Evolutionary conservation across 2,888 invertebrate genomes (phyloP).

Genomic region (Stenurella melanura): DNA sequence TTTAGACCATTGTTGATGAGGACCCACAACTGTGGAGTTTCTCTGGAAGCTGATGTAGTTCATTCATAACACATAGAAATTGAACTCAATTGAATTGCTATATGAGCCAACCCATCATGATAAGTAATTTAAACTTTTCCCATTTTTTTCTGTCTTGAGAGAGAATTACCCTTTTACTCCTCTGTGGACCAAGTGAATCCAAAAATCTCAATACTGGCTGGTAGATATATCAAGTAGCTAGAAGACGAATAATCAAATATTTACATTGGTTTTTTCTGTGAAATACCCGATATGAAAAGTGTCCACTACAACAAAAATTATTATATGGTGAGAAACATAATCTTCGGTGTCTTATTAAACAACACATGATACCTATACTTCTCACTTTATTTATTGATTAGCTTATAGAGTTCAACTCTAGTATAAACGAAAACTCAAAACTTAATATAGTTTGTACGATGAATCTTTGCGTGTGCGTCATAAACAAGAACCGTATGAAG

Average conservation of each 20-base stretch:
- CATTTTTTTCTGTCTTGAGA: neutral
- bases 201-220: neutral
- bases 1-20: neutral
- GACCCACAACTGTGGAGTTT: neutral
- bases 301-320: neutral
- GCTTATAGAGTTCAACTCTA: too few species aligned
- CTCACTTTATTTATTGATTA: too few species aligned
- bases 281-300: neutral
- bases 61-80: neutral
- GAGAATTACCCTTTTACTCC: neutral
- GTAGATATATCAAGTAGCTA: neutral
- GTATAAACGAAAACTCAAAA: too few species aligned
- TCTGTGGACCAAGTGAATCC: neutral
- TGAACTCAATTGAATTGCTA: too few species aligned
- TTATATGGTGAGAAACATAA: neutral
- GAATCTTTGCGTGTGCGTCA: too few species aligned
- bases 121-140: too few species aligned
- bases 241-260: neutral
- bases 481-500: too few species aligned
- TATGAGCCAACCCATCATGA: too few species aligned
- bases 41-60: neutral
- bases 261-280: neutral
- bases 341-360: too few species aligned
- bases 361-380: too few species aligned
- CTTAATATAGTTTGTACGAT: too few species aligned